Base-by-base conservation (phyloP, 2,113 vertebrate genomes). In the Penelope pileata region DNA sequence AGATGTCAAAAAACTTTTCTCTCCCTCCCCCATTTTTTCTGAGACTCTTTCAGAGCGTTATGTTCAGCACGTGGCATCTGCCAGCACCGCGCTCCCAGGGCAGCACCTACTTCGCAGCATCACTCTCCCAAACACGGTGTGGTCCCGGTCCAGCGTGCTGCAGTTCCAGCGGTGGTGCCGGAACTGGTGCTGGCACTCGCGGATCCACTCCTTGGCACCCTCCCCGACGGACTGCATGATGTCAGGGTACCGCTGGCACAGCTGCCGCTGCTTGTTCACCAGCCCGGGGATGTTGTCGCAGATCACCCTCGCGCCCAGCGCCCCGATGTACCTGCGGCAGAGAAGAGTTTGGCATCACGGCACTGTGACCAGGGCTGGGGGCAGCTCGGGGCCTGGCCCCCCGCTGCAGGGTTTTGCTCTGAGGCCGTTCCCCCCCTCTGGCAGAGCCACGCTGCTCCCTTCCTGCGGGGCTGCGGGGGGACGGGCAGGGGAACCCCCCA, bases 101-200 rank as follows among this genome's bases (percentile, higher is more conserved):
- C 69, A 64, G 69, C 10, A 96, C 99, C 98, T 98, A 99, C 99
- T 99, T 98, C 99, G 96, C 79, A 99, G 98, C 98, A 99, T 98
- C 96, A 99, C 99, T 9, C 99, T 98, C 88, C 99, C 99, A 17
- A 99, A 99, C 91, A 99, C 99, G 0, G 99, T 99, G 97, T 99
- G 99, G 97, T 99, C 99, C 2, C 99, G 98, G 95, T 99, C 99
- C 97, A 99, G 96, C 5, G 99, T 99, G 98, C 98, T 99, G 98
- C 99, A 99, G 97, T 99, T 99, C 99, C 99, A 99, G 94, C 99
- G 99, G 94, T 99, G 99, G 97, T 99, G 98, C 91, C 99, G 98
- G 97, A 99, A 99, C 94, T 99, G 99, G 96, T 99, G 99, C 97
- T 99, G 99, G 91, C 99, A 99, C 93, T 99, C 99, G 38, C 98